Percentiles rank a stretch among this genome's conserved stretches.
Conservation (phyloP, 2,113 vertebrate species). For the Stigmatopora argus region DNA sequence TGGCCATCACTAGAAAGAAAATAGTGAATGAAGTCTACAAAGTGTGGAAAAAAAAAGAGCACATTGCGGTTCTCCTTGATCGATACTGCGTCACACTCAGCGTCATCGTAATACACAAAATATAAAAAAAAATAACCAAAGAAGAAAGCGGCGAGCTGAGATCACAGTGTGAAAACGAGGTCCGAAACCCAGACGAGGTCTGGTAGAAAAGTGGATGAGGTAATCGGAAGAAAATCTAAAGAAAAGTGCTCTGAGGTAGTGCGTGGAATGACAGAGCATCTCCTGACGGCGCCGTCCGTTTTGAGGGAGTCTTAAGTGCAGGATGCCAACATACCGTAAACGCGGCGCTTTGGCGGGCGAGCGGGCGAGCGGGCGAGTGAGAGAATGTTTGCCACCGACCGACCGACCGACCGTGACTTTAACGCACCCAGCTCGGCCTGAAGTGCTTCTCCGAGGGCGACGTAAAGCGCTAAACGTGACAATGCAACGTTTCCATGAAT, state of each 20-base stretch:
- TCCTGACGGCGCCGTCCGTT: background rate
- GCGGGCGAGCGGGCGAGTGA: background rate
- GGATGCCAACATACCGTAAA: background rate
- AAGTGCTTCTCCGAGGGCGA: background rate
- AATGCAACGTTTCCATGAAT: background rate
- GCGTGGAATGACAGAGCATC: slow-evolving; percentile 5
- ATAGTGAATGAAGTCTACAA: background rate
- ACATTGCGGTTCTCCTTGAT: slow-evolving; percentile 1
- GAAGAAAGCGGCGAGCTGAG: background rate
- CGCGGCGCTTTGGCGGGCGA: background rate
- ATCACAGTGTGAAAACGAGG: slow-evolving; percentile 12
- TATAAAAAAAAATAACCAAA: background rate
- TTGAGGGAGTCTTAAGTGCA: background rate
- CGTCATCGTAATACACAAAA: background rate
- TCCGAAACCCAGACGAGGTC: background rate
- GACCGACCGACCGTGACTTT: background rate
- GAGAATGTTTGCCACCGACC: slow-evolving; percentile 1
- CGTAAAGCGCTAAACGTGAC: background rate
- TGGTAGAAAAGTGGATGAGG: slow-evolving; percentile 1
- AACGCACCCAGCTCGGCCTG: background rate
- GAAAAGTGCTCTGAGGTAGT: slow-evolving; percentile 10
- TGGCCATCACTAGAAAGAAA: background rate
- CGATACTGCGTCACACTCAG: background rate
- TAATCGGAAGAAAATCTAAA: background rate
- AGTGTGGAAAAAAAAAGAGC: background rate